A percentile compares a stretch with the other conserved stretches of the same genome.
phyloP scores from a whole-genome alignment of 2,888 invertebrate species.

The Scelioninae gen. 1 region DNA sequence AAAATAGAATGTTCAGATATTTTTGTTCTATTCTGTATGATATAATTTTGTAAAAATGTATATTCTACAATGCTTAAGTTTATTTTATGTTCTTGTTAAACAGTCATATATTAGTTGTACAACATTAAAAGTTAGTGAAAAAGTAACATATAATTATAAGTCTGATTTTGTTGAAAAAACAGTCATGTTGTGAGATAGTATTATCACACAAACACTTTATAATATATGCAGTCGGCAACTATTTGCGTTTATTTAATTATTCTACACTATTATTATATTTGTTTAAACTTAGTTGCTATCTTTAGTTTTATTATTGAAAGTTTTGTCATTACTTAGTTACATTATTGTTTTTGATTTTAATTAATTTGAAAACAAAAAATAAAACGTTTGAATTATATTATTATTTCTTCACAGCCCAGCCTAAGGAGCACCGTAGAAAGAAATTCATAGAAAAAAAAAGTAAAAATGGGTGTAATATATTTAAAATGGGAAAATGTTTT shows the following conservation, averaged over 20 bases:
- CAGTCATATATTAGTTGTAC: background rate
- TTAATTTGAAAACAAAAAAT: background rate
- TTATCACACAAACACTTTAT: background rate
- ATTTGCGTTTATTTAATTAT: slow-evolving; percentile 7
- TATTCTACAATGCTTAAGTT: background rate
- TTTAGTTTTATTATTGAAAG: slow-evolving; percentile 2
- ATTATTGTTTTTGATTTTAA: slow-evolving; percentile 11
- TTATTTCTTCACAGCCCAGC: slow-evolving; percentile 72
- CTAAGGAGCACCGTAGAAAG: slow-evolving; percentile 65
- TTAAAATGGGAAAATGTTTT: slow-evolving; percentile 26
- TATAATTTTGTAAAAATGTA: slow-evolving; percentile 1
- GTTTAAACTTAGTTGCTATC: background rate
- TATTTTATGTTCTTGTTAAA: background rate
- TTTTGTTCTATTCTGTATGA: background rate
- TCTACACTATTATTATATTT: background rate
- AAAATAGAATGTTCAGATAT: background rate
- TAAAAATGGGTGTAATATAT: slow-evolving; percentile 9
- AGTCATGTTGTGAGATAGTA: background rate
- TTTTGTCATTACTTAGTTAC: slow-evolving; percentile 20
- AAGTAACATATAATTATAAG: background rate
- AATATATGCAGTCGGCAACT: slow-evolving; percentile 20
- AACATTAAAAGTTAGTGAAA: background rate
- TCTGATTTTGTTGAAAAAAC: background rate
- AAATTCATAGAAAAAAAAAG: slow-evolving; percentile 47
- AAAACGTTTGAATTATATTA: slow-evolving; percentile 40